Base-by-base conservation (phyloP, 2,797 vertebrate species). In the Champsocephalus esox region DNA sequence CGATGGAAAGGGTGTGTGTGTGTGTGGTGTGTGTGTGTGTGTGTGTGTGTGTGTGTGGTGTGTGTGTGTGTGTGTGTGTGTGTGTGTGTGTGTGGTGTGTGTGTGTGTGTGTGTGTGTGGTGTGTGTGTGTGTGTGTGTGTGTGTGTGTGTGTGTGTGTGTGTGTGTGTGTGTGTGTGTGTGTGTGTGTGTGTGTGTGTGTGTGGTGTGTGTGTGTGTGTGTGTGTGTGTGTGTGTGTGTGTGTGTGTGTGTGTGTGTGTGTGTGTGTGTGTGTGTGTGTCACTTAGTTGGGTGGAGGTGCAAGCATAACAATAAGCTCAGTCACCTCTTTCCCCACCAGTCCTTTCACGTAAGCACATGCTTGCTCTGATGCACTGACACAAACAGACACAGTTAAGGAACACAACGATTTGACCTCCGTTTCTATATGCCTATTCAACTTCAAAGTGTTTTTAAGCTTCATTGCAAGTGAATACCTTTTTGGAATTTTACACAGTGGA, bases 291-390 rank as follows among this genome's bases (percentile, higher is more conserved):
- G 19, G 19, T 19, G 19, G 19, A 19, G 19, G 19, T 19, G 19
- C 19, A 19, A 19, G 32, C 80, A 89, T 89, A 69, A 70, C 64
- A 90, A 89, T 71, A 82, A 86, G 77, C 61, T 58, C 56, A 44
- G 62, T 46, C 66, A 80, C 62, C 46, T 76, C 32, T 76, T 62
- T 59, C 41, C 8, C 7, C 16, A 62, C 3, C 6, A 60, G 3
- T 64, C 56, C 48, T 3, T 9, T 4, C 28, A 58, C 44, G 66
- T 49, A 38, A 52, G 12, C 48, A 38, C 19, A 55, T 14, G 2
- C 32, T 59, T 19, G 16, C n/a, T 9, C n/a, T 21, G 46, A 68
- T 34, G 28, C 12, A 1, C 13, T 59, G 12, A 45, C 51, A 68
- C 34, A 60, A 2, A 61, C 38, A 60, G 17, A 51, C n/a, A 17